Conservation (phyloP, 2,113 vertebrate species). For the Hemibagrus wyckioides region DNA sequence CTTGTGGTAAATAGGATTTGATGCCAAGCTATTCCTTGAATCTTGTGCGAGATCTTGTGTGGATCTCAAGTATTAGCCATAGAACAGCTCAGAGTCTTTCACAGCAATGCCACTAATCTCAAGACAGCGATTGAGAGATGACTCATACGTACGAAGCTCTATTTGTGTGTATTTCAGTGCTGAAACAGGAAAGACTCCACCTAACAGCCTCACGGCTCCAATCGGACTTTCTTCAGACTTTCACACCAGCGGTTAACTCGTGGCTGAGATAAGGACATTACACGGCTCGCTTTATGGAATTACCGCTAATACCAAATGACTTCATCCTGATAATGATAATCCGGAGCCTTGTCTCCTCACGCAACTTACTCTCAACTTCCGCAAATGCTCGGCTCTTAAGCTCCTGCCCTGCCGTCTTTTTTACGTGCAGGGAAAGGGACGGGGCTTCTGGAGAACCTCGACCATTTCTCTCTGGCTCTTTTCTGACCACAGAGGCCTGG, state of each 20-base stretch:
- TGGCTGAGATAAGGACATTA: constrained; percentile 15
- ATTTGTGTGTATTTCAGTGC: background rate
- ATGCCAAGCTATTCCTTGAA: background rate
- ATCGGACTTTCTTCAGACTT: background rate
- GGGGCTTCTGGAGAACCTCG: constrained; percentile 10
- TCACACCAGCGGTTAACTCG: constrained; percentile 3
- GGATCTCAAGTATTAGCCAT: background rate
- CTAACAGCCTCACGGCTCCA: constrained; percentile 4
- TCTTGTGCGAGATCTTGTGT: background rate
- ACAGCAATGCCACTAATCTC: background rate
- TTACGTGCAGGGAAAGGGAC: constrained; percentile 27
- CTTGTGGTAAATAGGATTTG: background rate
- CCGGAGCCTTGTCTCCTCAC: background rate
- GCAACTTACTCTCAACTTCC: constrained; percentile 18
- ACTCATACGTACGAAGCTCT: constrained; percentile 23
- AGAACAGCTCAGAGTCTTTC: background rate
- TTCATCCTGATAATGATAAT: constrained; percentile 46
- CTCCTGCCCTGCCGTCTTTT: constrained; percentile 12
- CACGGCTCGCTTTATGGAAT: constrained; percentile 19
- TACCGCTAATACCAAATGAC: constrained; percentile 17
- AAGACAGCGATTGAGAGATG: constrained; percentile 2
- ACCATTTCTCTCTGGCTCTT: constrained; percentile 16
- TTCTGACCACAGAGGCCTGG: constrained; percentile 16
- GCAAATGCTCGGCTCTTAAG: background rate
- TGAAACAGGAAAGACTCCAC: constrained; percentile 22